phyloP scores from a whole-genome alignment of 2,113 vertebrate species.

The Cygnus buccinator region DNA sequence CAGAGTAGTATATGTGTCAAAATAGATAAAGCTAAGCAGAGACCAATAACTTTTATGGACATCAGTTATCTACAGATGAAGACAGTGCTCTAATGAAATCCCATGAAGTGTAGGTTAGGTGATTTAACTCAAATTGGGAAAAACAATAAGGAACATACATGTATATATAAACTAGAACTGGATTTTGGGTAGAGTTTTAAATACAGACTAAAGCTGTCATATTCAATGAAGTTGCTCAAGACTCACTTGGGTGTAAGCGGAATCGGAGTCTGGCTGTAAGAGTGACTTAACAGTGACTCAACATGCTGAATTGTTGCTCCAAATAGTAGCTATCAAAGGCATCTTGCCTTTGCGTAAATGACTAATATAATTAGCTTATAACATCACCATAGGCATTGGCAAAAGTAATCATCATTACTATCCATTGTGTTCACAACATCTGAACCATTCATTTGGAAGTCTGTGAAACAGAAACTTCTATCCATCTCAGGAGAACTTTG shows the following conservation, averaged over 20 bases:
- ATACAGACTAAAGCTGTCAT: neutral
- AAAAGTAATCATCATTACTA: conserved; percentile 76
- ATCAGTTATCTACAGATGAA: neutral
- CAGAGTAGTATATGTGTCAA: conserved; percentile 2
- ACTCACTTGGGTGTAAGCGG: conserved; percentile 26
- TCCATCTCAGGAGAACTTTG: conserved; percentile 70
- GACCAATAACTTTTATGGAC: neutral
- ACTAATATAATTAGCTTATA: conserved; percentile 75
- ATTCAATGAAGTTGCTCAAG: conserved; percentile 13
- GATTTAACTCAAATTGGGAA: neutral
- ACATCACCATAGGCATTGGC: conserved; percentile 70
- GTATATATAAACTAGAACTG: neutral
- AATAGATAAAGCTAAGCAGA: neutral
- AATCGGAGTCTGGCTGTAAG: conserved; percentile 40
- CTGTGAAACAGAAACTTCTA: conserved; percentile 65
- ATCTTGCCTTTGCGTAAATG: conserved; percentile 72
- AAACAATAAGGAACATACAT: neutral
- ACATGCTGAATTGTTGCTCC: conserved; percentile 69
- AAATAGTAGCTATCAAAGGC: conserved; percentile 73
- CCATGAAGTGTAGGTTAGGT: neutral
- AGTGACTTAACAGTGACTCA: conserved; percentile 71
- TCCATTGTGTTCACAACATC: conserved; percentile 74
- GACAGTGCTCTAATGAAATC: neutral
- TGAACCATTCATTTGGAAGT: conserved; percentile 72
- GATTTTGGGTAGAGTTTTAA: neutral